These are phyloP conservation scores for Tethya wilhelma DNA, from an alignment of 37 sponge, comb jelly and placozoan species.

Conservation along the genomic window DNA sequence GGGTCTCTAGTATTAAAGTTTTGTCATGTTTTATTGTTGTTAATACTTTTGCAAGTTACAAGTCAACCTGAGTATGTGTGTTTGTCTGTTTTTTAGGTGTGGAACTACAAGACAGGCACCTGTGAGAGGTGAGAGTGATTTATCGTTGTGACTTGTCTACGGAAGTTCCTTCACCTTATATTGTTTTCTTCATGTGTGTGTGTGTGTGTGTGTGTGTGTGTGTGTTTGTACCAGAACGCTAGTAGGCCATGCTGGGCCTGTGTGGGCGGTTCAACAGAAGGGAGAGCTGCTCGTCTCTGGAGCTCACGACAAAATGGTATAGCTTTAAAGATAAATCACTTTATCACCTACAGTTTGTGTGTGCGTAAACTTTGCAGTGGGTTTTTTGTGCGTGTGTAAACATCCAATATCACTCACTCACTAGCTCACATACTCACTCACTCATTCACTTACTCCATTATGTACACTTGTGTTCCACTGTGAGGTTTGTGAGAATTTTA, in stretches of 20 bases:
- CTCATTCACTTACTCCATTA: background rate
- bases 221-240: slow-evolving; percentile 29
- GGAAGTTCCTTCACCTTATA: background rate
- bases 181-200: background rate
- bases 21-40: too few species aligned
- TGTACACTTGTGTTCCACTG: background rate
- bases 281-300: slow-evolving; percentile 71
- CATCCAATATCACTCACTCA: too few species aligned
- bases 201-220: background rate
- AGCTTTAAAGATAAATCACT: too few species aligned
- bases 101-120: slow-evolving; percentile 58
- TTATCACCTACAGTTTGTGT: too few species aligned
- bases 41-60: too few species aligned
- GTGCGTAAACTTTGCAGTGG: too few species aligned
- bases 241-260: slow-evolving; percentile 63
- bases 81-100: slow-evolving; percentile 66
- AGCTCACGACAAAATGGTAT: slow-evolving; percentile 77
- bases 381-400: too few species aligned
- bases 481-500: too few species aligned
- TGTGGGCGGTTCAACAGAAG: slow-evolving; percentile 70
- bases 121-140: slow-evolving; percentile 65
- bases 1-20: too few species aligned
- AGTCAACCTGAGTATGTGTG: too few species aligned
- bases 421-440: too few species aligned
- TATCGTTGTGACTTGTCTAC: background rate